A percentile compares a stretch with the other conserved stretches of the same genome.
phyloP scores from a whole-genome alignment of 2,797 vertebrate genomes.

The Rhincodon typus region DNA sequence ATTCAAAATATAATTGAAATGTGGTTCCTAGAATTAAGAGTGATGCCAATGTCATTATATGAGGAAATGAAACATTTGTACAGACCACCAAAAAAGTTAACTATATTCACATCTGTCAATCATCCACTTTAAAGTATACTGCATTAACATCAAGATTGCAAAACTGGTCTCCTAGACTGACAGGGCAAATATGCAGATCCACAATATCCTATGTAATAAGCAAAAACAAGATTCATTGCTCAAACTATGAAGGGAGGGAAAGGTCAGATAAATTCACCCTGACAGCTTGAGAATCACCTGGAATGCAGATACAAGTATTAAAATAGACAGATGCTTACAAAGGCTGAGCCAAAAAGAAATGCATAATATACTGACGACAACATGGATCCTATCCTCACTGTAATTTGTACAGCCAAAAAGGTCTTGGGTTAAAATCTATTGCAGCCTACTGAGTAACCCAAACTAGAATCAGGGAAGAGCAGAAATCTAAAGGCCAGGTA shows the following conservation, averaged over 20 bases:
- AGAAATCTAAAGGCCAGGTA: neutral
- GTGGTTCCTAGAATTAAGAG: neutral
- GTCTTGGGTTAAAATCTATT: neutral
- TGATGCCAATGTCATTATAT: neutral
- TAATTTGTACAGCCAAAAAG: neutral
- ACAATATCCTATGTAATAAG: neutral
- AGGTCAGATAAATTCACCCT: neutral
- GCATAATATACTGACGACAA: neutral
- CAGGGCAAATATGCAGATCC: neutral
- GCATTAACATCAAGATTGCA: neutral
- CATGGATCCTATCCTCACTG: neutral
- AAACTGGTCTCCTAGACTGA: neutral
- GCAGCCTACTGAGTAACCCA: neutral
- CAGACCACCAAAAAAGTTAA: neutral
- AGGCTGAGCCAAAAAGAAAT: neutral
- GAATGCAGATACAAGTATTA: neutral
- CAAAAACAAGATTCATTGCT: neutral
- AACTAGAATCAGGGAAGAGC: neutral
- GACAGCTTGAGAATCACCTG: neutral
- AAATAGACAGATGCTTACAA: neutral
- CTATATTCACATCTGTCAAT: neutral
- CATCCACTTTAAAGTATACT: neutral
- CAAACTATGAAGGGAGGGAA: neutral
- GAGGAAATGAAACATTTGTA: neutral
- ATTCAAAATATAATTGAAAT: neutral